phyloP scores from a whole-genome alignment of 2,888 invertebrate genomes.

The Drosophila lutescens region DNA sequence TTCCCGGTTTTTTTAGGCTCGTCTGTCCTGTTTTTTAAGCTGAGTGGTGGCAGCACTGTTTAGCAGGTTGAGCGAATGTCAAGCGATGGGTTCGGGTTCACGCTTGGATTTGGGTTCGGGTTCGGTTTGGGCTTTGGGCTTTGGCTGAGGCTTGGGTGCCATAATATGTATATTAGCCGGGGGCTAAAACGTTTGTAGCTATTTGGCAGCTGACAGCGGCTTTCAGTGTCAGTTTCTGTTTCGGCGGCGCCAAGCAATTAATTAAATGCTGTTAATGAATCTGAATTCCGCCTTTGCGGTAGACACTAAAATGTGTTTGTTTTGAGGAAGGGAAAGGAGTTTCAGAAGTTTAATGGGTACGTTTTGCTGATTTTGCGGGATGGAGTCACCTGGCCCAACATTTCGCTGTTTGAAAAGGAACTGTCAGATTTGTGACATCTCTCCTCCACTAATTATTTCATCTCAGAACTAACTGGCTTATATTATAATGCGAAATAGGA shows the following conservation, averaged over 20 bases:
- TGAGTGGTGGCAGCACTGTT: too few relatives aligned
- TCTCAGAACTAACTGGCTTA: background rate
- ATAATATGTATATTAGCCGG: constrained; percentile 33
- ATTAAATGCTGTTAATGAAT: constrained; percentile 56
- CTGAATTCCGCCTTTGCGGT: constrained; percentile 42
- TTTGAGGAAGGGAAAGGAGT: constrained; percentile 11
- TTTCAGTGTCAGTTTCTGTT: constrained; percentile 50
- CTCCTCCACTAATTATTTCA: background rate
- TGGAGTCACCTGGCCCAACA: constrained; percentile 22
- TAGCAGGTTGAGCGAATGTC: constrained; percentile 44
- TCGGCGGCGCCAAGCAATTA: constrained; percentile 60
- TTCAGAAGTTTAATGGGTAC: background rate
- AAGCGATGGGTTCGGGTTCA: constrained; percentile 23
- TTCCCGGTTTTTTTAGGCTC: too few relatives aligned
- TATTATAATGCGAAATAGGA: background rate
- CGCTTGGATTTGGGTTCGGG: constrained; percentile 1
- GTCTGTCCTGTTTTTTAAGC: too few relatives aligned
- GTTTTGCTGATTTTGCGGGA: constrained; percentile 8
- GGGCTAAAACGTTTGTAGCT: constrained; percentile 37
- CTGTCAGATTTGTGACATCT: constrained; percentile 2
- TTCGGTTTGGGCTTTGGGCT: constrained; percentile 4
- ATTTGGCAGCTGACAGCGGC: constrained; percentile 41
- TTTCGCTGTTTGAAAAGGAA: constrained; percentile 10
- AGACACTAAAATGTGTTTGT: constrained; percentile 7
- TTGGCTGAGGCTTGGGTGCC: background rate